Conservation (phyloP, 2,113 vertebrate species). For the Orientallactaga bullata region DNA sequence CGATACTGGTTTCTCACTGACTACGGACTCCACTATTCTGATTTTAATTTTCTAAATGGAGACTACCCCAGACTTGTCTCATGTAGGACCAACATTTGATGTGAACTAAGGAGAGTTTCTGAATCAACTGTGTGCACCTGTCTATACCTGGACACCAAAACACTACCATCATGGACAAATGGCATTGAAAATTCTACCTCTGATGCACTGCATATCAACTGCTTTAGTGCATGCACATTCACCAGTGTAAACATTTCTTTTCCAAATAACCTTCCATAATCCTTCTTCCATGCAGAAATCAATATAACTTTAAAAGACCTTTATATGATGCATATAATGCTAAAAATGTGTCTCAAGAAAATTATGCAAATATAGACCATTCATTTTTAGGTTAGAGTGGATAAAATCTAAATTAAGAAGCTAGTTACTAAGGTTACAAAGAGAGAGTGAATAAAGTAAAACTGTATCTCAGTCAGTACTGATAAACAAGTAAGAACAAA, state of each 20-base stretch:
- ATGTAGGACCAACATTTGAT: neutral
- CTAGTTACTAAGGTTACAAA: conserved; percentile 77
- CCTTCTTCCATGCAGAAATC: conserved; percentile 13
- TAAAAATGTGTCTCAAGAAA: conserved; percentile 64
- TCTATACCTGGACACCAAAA: neutral
- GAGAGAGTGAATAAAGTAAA: conserved; percentile 53
- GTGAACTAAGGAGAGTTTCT: neutral
- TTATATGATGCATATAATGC: conserved; percentile 36
- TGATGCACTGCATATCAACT: neutral
- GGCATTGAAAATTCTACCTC: neutral
- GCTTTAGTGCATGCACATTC: neutral
- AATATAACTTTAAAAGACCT: conserved; percentile 47
- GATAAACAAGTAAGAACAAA: conserved; percentile 18
- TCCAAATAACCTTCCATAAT: conserved; percentile 35
- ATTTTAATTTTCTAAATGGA: conserved; percentile 22
- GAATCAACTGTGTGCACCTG: neutral
- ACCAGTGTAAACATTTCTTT: neutral
- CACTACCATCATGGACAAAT: neutral
- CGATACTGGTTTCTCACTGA: neutral
- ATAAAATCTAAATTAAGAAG: conserved; percentile 73
- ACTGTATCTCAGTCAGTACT: conserved; percentile 4
- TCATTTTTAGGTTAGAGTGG: conserved; percentile 72
- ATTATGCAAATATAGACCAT: conserved; percentile 53
- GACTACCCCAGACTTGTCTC: neutral
- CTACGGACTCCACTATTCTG: neutral